phyloP scores from a whole-genome alignment of 1,140 invertebrate genomes.

The Dendroctonus ponderosae region DNA sequence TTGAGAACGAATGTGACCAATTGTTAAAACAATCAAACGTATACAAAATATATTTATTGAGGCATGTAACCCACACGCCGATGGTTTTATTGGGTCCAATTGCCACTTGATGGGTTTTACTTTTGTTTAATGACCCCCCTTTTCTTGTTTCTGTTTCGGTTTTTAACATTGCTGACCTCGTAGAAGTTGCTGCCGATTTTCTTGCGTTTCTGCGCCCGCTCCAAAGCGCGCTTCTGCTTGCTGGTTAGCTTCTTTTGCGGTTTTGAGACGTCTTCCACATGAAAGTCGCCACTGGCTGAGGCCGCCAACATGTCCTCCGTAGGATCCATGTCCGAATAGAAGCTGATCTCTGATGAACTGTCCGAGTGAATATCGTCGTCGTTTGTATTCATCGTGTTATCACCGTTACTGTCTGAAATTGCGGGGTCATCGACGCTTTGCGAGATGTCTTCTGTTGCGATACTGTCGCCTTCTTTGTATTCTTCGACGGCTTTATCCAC shows the following conservation, averaged over 20 bases:
- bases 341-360: constrained; percentile 57
- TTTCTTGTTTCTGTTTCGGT: constrained; percentile 70
- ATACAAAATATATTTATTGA: constrained; percentile 18
- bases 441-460: constrained; percentile 16
- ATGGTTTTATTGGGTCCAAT: too few relatives aligned
- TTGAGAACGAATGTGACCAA: constrained; percentile 10
- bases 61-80: background rate
- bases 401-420: background rate
- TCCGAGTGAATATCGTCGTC: constrained; percentile 47
- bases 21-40: constrained; percentile 17
- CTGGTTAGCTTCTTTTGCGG: constrained; percentile 63
- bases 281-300: constrained; percentile 37
- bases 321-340: constrained; percentile 61
- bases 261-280: constrained; percentile 33
- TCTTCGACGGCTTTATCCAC: constrained; percentile 53
- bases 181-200: constrained; percentile 94
- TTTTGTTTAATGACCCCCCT: constrained; percentile 32
- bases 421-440: constrained; percentile 23
- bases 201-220: constrained; percentile 73
- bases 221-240: constrained; percentile 72
- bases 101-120: too few relatives aligned
- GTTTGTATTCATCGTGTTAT: constrained; percentile 7
- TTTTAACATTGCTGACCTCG: constrained; percentile 90
- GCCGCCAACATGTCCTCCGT: constrained; percentile 18
- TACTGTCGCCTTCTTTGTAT: constrained; percentile 45